Percentiles rank a stretch among this genome's conserved stretches.
Conservation (phyloP, 1,140 invertebrate genomes). For the Drosophila kepulauana region DNA sequence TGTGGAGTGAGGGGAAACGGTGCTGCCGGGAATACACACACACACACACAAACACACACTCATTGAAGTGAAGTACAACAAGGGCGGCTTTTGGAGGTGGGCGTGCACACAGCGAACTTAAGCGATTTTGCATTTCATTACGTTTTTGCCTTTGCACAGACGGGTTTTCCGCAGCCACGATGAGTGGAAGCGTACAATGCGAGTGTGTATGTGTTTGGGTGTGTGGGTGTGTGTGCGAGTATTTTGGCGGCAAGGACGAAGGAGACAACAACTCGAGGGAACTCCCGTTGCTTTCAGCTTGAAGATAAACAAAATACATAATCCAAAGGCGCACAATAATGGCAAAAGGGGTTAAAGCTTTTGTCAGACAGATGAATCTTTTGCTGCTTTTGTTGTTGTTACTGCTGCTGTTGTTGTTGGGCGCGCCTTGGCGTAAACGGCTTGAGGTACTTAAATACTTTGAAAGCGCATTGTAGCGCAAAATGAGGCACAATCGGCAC, state of each 20-base stretch:
- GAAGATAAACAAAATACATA: slow-evolving; percentile 82
- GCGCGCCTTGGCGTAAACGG: slow-evolving; percentile 52
- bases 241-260: slow-evolving; percentile 33
- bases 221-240: slow-evolving; percentile 15
- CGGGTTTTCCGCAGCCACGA: slow-evolving; percentile 17
- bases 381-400: slow-evolving; percentile 38
- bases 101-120: slow-evolving; percentile 67
- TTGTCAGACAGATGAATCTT: slow-evolving; percentile 55
- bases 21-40: slow-evolving; percentile 10
- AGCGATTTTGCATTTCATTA: slow-evolving; percentile 83
- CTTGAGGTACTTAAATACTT: slow-evolving; percentile 82
- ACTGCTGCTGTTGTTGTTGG: slow-evolving; percentile 37
- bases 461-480: slow-evolving; percentile 78
- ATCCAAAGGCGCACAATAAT: slow-evolving; percentile 70
- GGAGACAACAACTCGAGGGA: slow-evolving; percentile 41
- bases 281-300: slow-evolving; percentile 49
- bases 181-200: background rate
- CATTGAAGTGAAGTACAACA: slow-evolving; percentile 1
- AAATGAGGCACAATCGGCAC: slow-evolving; percentile 69
- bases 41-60: slow-evolving; percentile 1
- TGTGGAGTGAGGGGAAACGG: background rate
- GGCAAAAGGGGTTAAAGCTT: slow-evolving; percentile 68
- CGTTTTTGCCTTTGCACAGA: slow-evolving; percentile 56
- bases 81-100: slow-evolving; percentile 28
- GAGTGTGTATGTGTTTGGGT: background rate